These are phyloP conservation scores for Pachyuromys duprasi DNA, from an alignment of 2,797 vertebrate genomes.

Conservation along the genomic window DNA sequence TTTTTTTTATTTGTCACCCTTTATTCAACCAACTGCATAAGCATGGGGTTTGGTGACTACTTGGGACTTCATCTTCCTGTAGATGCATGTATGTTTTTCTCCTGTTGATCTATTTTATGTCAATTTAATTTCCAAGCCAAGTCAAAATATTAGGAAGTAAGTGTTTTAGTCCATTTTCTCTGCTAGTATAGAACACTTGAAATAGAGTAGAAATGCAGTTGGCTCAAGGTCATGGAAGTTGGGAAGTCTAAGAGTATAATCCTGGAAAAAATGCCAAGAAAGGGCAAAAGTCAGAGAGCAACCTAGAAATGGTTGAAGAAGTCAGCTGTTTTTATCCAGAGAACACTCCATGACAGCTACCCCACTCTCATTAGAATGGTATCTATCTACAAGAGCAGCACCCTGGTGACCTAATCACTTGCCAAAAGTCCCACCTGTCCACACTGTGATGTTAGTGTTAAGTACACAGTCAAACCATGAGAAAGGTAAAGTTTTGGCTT, in stretches of 20 bases:
- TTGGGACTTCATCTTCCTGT: not conserved
- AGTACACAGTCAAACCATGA: not conserved
- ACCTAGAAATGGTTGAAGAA: not conserved
- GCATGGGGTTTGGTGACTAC: not conserved
- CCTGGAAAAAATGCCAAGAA: not conserved
- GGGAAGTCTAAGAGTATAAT: not conserved
- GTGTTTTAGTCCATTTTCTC: not conserved
- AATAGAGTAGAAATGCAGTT: not conserved
- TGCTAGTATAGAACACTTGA: not conserved
- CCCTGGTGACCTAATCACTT: not conserved
- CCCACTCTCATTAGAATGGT: rapidly evolving
- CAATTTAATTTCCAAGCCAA: not conserved
- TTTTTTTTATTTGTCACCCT: not conserved
- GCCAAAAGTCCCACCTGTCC: too few relatives aligned
- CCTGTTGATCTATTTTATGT: not conserved
- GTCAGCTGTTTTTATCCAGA: not conserved
- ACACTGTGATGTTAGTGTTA: not conserved
- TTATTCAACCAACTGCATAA: not conserved
- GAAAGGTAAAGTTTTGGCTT: not conserved
- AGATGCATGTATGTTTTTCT: not conserved
- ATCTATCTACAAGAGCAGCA: not conserved
- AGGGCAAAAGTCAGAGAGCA: not conserved
- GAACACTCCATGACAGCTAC: not conserved
- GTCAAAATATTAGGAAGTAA: not conserved
- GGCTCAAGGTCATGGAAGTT: not conserved